A percentile compares a stretch with the other conserved stretches of the same genome.
These are phyloP conservation scores for Oxygymnocypris stewartii DNA, from an alignment of 2,113 vertebrate genomes.

Conservation along the genomic window DNA sequence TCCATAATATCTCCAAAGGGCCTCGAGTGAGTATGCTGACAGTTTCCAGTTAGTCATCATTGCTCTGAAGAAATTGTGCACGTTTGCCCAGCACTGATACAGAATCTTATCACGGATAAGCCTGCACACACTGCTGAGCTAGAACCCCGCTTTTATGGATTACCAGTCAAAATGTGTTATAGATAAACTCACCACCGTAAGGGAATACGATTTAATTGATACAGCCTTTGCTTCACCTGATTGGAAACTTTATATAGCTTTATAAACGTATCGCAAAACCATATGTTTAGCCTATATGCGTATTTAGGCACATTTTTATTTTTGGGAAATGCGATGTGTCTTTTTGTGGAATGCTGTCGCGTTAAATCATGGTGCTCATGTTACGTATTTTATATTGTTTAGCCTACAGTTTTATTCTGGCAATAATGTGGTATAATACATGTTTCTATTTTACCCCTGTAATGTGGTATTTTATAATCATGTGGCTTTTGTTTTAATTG, in stretches of 20 bases:
- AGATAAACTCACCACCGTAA: constrained; percentile 13
- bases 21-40: not conserved
- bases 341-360: not conserved
- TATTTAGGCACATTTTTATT: not conserved
- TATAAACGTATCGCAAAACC: not conserved
- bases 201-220: not conserved
- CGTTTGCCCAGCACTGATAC: constrained; percentile 29
- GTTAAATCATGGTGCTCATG: too few relatives aligned
- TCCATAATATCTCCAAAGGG: constrained; percentile 29
- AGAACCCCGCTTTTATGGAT: constrained; percentile 35
- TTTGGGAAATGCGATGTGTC: not conserved
- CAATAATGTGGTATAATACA: not conserved
- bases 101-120: constrained; percentile 35
- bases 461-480: not conserved
- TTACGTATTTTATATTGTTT: not conserved
- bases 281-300: not conserved
- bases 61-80: constrained; percentile 24
- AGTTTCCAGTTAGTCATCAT: constrained; percentile 32
- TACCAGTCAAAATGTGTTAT: constrained; percentile 35
- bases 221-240: not conserved
- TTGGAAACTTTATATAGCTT: not conserved
- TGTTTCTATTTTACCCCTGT: not conserved
- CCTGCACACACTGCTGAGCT: constrained; percentile 34
- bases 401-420: not conserved
- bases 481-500: not conserved